Evolutionary conservation across 2,113 vertebrate species (phyloP).

Genomic region (Oxyura jamaicensis): DNA sequence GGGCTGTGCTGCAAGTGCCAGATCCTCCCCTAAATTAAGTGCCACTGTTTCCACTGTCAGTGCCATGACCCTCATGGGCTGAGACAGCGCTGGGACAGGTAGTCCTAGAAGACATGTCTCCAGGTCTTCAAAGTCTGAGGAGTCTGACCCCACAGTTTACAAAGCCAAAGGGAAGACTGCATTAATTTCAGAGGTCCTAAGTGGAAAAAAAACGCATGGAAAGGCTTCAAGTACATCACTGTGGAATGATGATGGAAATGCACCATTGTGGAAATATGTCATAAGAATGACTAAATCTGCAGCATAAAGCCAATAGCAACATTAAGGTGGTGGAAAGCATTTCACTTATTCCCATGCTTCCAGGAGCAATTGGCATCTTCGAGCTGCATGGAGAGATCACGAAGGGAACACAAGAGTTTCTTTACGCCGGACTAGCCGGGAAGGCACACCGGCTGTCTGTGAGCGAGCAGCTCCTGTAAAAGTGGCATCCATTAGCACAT

Average conservation of each 20-base stretch:
- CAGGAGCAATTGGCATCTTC: constrained; percentile 45
- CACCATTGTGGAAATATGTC: constrained; percentile 59
- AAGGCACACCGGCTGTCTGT: neutral
- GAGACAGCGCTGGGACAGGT: neutral
- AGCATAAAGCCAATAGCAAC: constrained; percentile 54
- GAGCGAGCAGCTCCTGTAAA: neutral
- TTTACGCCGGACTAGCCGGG: neutral
- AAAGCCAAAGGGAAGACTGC: neutral
- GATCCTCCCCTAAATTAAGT: neutral
- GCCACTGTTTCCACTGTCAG: neutral
- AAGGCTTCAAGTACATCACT: constrained; percentile 43
- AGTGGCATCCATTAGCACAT: neutral
- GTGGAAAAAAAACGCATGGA: neutral
- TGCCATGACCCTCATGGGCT: neutral
- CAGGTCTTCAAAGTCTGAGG: neutral
- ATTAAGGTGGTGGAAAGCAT: constrained; percentile 62
- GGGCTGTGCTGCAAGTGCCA: neutral
- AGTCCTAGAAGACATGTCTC: neutral
- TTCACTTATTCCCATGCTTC: constrained; percentile 44
- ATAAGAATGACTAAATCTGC: constrained; percentile 63
- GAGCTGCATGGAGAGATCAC: neutral
- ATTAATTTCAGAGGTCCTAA: neutral
- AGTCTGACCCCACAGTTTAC: neutral
- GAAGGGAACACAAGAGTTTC: neutral
- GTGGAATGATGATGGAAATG: constrained; percentile 51